phyloP scores from a whole-genome alignment of 2,113 vertebrate genomes.

The Pantherophis guttatus region DNA sequence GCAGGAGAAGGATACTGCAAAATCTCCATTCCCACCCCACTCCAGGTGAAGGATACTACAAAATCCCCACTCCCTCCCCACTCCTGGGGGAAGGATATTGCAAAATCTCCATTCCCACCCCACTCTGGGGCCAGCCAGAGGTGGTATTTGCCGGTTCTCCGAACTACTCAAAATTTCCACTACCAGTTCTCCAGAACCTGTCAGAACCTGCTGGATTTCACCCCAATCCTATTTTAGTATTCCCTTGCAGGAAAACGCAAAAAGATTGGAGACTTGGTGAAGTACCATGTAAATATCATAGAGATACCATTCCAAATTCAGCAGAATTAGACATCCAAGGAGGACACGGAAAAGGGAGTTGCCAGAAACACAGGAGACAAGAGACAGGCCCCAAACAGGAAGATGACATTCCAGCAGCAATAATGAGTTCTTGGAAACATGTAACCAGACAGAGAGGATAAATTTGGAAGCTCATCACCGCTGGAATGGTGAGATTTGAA shows the following conservation, averaged over 20 bases:
- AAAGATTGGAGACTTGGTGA: not conserved
- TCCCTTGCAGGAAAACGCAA: not conserved
- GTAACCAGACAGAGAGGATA: not conserved
- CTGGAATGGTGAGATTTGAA: not conserved
- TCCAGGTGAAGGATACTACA: too few relatives aligned
- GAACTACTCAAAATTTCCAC: too few relatives aligned
- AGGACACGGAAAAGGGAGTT: not conserved
- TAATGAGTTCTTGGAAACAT: not conserved
- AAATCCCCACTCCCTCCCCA: too few relatives aligned
- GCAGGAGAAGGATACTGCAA: too few relatives aligned
- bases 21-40: too few relatives aligned
- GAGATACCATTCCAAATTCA: not conserved
- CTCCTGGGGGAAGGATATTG: too few relatives aligned
- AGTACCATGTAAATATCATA: not conserved
- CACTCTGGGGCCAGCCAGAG: too few relatives aligned
- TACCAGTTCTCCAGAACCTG: too few relatives aligned
- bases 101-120: too few relatives aligned
- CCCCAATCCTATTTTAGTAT: not conserved
- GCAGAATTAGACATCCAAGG: not conserved
- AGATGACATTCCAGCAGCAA: not conserved
- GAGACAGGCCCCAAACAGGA: not conserved
- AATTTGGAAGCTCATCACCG: not conserved
- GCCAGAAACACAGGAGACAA: not conserved
- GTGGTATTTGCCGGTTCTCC: too few relatives aligned
- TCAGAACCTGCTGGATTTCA: too few relatives aligned